Conservation (phyloP, 2,888 invertebrate genomes). For the Hydrotaea diabolus region DNA sequence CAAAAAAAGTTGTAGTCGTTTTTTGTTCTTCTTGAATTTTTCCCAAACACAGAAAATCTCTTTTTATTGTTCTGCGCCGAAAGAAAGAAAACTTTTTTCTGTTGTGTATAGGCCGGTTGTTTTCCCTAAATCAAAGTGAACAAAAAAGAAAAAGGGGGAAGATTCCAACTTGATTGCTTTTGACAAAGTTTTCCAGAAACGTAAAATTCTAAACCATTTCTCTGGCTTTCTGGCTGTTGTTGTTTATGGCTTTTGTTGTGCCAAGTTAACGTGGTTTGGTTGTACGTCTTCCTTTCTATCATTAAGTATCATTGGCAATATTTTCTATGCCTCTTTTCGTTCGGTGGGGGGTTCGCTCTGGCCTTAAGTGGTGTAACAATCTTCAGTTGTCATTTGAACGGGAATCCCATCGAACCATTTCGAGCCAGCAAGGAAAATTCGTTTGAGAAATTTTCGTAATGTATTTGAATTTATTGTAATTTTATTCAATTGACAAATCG, state of each 20-base stretch:
- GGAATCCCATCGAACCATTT: slow-evolving; percentile 17
- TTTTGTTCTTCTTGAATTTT: slow-evolving; percentile 31
- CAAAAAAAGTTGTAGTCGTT: slow-evolving; percentile 3
- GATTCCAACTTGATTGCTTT: slow-evolving; percentile 61
- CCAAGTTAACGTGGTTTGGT: slow-evolving; percentile 18
- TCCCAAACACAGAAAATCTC: slow-evolving; percentile 24
- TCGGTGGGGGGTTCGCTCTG: neutral
- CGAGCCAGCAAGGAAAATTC: slow-evolving; percentile 45
- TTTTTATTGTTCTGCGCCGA: slow-evolving; percentile 48
- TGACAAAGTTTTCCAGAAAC: slow-evolving; percentile 55
- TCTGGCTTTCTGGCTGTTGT: slow-evolving; percentile 25
- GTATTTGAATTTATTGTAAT: slow-evolving; percentile 73
- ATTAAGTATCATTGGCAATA: slow-evolving; percentile 50
- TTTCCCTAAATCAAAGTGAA: slow-evolving; percentile 38
- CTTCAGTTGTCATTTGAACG: slow-evolving; percentile 40
- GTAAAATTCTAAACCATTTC: slow-evolving; percentile 52
- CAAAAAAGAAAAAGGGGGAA: slow-evolving; percentile 53
- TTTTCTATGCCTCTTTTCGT: neutral
- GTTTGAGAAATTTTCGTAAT: slow-evolving; percentile 49
- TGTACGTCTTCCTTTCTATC: slow-evolving; percentile 46
- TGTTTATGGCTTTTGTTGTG: slow-evolving; percentile 45
- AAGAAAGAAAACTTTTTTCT: slow-evolving; percentile 35
- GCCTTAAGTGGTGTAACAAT: slow-evolving; percentile 59
- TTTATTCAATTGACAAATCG: slow-evolving; percentile 80
- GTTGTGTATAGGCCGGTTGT: slow-evolving; percentile 54